Evolutionary conservation across 1,140 invertebrate species (phyloP), one percentile per base, ranked within the genome.

Genomic region (Hyposmocoma kahamanoa): DNA sequence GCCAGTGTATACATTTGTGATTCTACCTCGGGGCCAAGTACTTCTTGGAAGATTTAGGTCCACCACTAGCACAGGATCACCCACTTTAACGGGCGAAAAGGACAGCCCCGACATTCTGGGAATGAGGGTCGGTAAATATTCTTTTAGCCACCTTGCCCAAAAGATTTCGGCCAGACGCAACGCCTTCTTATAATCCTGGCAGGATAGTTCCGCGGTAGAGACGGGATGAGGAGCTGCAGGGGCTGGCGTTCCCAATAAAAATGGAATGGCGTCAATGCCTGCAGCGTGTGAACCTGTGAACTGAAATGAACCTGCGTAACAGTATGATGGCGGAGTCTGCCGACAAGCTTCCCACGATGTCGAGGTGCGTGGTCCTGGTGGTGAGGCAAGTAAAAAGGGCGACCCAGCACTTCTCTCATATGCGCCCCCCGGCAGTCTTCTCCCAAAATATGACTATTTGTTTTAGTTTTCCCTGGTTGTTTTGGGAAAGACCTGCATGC

Each of bases 261-360:
- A 36, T 43, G 39, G 18, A 22, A 22, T 1, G 48, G 48, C 8
- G 41, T 50, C 2, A 49, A 20, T 1, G 47, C 38, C 22, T 49
- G 36, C 1, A 17, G 22, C 2, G 10, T 10, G 1, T 36, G 9
- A 8, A 2, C 2, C 19, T 19, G 9, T 13, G 2, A 5, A 3
- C 2, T 15, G 13, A 5, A 2, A 19, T 18, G 4, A 39, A 9
- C 5, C 17, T 20, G 4, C 15, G 9, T 5, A 18, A 18, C 5
- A 3, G 8, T 19, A 39, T 39, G 15, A 39, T 39, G n/a, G 36
- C 17, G 19, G 36, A 18, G 19, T 39, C 36, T 10, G 36, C 10
- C 2, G 36, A 19, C 2, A 39, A n/a, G 3, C 2, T 5, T 2
- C 9, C 19, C 2, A 19, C 4, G 2, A 39, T 5, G 18, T 39